These are phyloP conservation scores for Catharus bicknelli DNA, from an alignment of 2,113 vertebrate species.

Conservation along the genomic window DNA sequence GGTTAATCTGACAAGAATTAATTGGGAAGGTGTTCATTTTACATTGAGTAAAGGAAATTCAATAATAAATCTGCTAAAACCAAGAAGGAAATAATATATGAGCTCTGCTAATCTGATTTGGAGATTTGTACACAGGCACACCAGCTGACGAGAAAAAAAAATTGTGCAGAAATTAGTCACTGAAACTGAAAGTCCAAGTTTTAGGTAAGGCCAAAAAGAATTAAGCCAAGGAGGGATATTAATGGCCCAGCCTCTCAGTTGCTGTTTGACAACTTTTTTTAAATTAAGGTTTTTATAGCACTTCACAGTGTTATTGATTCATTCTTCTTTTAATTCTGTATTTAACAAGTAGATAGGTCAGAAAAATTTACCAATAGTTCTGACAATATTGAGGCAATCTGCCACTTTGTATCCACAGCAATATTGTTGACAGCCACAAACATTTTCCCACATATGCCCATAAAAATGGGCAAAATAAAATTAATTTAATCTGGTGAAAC, in stretches of 20 bases:
- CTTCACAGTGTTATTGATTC: not conserved
- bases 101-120: not conserved
- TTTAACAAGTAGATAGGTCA: not conserved
- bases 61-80: not conserved
- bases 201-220: not conserved
- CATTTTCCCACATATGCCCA: not conserved
- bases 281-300: not conserved
- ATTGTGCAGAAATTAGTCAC: not conserved
- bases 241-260: not conserved
- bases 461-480: not conserved
- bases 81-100: not conserved
- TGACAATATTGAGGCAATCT: not conserved
- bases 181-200: not conserved
- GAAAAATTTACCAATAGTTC: not conserved
- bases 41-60: not conserved
- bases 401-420: not conserved
- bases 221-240: not conserved
- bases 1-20: not conserved
- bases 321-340: not conserved
- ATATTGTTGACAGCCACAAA: accelerated
- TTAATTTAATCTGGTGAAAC: not conserved
- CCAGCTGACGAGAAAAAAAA: not conserved
- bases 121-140: not conserved
- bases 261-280: not conserved
- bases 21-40: not conserved